phyloP scores from a whole-genome alignment of 1,140 invertebrate genomes.

The Drosophila subpulchrella region DNA sequence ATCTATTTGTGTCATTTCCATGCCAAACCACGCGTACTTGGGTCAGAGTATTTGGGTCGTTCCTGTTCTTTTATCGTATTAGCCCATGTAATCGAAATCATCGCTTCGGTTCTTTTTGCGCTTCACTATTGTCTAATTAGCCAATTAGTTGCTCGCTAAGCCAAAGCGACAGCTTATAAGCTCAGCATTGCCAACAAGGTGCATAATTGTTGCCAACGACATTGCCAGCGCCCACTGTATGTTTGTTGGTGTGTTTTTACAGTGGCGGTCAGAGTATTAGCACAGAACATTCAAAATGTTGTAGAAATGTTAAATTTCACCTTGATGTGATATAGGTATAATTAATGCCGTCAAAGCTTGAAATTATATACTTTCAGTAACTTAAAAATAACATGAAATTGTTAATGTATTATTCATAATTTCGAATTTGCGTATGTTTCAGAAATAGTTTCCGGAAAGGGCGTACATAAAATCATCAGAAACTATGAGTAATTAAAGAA shows the following conservation, averaged over 20 bases:
- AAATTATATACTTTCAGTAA: not conserved
- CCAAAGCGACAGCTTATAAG: conserved; percentile 37
- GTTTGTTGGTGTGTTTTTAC: not conserved
- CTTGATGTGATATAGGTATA: not conserved
- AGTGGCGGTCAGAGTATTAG: conserved; percentile 10
- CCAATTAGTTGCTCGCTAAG: conserved; percentile 56
- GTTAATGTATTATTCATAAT: not conserved
- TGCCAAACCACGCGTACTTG: conserved; percentile 21
- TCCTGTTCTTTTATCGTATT: conserved; percentile 25
- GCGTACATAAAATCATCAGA: not conserved
- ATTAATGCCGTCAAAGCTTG: too few relatives aligned
- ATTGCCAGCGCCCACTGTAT: conserved; percentile 33
- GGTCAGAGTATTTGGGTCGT: conserved; percentile 24
- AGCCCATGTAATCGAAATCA: conserved; percentile 41
- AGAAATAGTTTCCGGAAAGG: not conserved
- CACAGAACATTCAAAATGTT: not conserved
- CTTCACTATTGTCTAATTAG: conserved; percentile 53
- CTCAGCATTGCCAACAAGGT: conserved; percentile 49
- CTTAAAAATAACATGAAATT: not conserved
- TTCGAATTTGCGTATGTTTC: not conserved
- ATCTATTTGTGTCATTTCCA: conserved; percentile 39
- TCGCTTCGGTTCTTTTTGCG: conserved; percentile 31
- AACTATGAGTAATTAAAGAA: not conserved
- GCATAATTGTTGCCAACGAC: conserved; percentile 56
- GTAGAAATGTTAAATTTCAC: too few relatives aligned